These are phyloP conservation scores for Etheostoma perlongum DNA, from an alignment of 2,797 vertebrate species.

Conservation along the genomic window DNA sequence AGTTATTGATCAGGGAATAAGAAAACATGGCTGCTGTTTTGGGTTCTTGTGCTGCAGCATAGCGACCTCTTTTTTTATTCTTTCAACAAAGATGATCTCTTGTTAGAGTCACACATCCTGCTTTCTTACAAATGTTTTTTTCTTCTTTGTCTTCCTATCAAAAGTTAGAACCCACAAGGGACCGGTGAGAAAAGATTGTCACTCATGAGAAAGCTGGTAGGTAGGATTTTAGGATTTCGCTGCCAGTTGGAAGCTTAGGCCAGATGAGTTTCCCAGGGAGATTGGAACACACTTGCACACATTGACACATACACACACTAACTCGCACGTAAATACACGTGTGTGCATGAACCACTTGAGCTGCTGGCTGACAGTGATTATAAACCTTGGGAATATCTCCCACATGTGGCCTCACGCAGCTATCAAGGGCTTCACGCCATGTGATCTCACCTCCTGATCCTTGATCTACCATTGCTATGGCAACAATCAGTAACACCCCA, in stretches of 20 bases:
- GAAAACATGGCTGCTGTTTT: constrained; percentile 30
- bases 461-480: constrained; percentile 73
- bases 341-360: constrained; percentile 56
- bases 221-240: constrained; percentile 77
- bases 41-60: constrained; percentile 35
- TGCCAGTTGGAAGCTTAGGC: constrained; percentile 78
- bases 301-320: constrained; percentile 22
- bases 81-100: constrained; percentile 35
- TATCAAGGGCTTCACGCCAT: constrained; percentile 62
- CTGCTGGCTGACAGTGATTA: constrained; percentile 75
- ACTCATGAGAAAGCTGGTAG: constrained; percentile 74
- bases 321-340: constrained; percentile 24
- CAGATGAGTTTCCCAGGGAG: constrained; percentile 77
- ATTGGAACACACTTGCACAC: constrained; percentile 57
- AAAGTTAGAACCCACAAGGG: constrained; percentile 54
- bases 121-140: constrained; percentile 27
- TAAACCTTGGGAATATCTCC: constrained; percentile 74
- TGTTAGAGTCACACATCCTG: constrained; percentile 44
- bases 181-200: constrained; percentile 71
- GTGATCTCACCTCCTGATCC: constrained; percentile 74
- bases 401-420: constrained; percentile 71
- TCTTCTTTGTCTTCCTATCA: constrained; percentile 1
- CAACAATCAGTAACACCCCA: constrained; percentile 65
- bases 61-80: constrained; percentile 32
- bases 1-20: constrained; percentile 59